These are phyloP conservation scores for Drosophila burlai DNA, from an alignment of 1,140 invertebrate species.

Conservation along the genomic window DNA sequence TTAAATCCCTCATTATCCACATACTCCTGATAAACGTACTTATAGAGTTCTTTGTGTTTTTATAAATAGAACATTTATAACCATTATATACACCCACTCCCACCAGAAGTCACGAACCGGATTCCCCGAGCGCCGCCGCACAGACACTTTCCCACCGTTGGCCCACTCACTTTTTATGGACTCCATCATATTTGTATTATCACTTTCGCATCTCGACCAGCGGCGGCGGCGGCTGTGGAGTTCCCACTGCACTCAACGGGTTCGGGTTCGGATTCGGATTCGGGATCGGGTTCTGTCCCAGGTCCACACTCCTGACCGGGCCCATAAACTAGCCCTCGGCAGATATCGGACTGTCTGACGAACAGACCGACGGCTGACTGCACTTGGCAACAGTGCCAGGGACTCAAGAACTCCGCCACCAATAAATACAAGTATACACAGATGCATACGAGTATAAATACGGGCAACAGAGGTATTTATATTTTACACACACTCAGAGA, in stretches of 20 bases:
- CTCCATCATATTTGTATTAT: conserved; percentile 56
- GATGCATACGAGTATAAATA: conserved; percentile 41
- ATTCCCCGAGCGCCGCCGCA: conserved; percentile 16
- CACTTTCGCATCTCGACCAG: conserved; percentile 43
- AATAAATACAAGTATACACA: conserved; percentile 45
- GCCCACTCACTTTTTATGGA: conserved; percentile 52
- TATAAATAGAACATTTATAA: conserved; percentile 37
- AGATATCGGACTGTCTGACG: conserved; percentile 23
- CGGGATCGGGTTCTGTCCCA: conserved; percentile 20
- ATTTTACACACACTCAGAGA: conserved; percentile 19
- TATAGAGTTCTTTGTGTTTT: neutral
- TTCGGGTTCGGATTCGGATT: conserved; percentile 5
- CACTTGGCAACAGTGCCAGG: conserved; percentile 40
- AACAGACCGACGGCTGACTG: conserved; percentile 15
- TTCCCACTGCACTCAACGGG: conserved; percentile 43
- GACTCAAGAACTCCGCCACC: conserved; percentile 42
- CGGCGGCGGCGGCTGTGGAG: conserved; percentile 32
- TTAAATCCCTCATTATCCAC: neutral
- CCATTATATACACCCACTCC: conserved; percentile 19
- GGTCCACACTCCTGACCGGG: conserved; percentile 33
- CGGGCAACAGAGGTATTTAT: conserved; percentile 40
- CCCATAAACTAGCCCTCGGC: conserved; percentile 53
- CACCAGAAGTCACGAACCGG: conserved; percentile 37
- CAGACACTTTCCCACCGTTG: conserved; percentile 50
- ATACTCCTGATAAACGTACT: neutral